Evolutionary conservation across 2,113 vertebrate species (phyloP), one percentile per base, ranked within the genome.

Genomic region (Blennius ocellaris): DNA sequence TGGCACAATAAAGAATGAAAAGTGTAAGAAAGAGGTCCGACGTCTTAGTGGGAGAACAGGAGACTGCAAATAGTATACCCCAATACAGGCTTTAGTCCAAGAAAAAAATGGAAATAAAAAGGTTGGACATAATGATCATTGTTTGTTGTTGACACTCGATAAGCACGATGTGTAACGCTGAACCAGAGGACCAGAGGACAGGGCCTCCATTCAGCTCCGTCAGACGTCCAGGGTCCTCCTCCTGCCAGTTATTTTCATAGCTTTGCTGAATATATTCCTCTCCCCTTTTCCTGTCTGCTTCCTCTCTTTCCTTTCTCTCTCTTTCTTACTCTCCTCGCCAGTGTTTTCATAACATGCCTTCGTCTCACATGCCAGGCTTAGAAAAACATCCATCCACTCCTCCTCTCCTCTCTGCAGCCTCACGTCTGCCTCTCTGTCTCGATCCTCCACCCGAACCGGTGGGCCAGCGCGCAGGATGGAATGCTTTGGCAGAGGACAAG

Each of bases 221-320:
- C 11, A 56, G 58, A 44, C 66, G 37, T 59, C 41, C 60, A 58
- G 41, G 67, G 11, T 54, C 15, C 49, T 66, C 30, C 45, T 56
- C 10, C 38, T 17, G 44, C 48, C 21, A 65, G 44, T 59, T 80
- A 80, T 80, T 63, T 80, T 69, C 58, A 69, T 69, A 40, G 47
- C 58, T 63, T 41, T 39, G 43, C 63, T 58, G 41, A 80, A 80
- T 73, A 63, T 69, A 63, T 80, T 73, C n/a, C 47, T 44, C 55
- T 15, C 36, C 43, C 52, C 37, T 59, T 66, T 78, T 66, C 75
- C 60, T 59, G 59, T 65, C 60, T 48, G 59, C 67, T 52, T 47
- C 12, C 52, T 57, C 41, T 48, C 53, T 75, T 49, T 67, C 45
- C 12, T 9, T 16, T 30, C 30, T 30, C 50, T 40, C 16, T 36